Evolutionary conservation across 2,113 vertebrate genomes (phyloP).

Genomic region (Channa maculata): DNA sequence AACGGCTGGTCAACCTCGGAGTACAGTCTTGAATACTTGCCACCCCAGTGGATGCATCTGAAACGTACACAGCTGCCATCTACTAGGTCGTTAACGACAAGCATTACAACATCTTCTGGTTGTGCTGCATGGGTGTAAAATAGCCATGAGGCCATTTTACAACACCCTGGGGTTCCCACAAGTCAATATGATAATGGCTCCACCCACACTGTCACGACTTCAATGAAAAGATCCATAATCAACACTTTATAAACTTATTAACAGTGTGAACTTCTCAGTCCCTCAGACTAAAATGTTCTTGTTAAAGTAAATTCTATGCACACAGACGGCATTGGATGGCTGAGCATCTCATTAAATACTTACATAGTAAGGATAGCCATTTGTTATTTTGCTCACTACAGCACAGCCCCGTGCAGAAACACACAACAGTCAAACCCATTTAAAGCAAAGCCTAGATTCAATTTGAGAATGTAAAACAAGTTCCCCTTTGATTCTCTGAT

Average conservation of each 20-base stretch:
- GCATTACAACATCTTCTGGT: slow-evolving; percentile 18
- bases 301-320: slow-evolving; percentile 3
- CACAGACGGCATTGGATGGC: slow-evolving; percentile 1
- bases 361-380: background rate
- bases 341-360: background rate
- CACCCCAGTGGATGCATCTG: slow-evolving; percentile 8
- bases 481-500: slow-evolving; percentile 15
- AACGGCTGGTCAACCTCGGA: slow-evolving; percentile 22
- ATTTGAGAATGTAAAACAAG: slow-evolving; percentile 24
- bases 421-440: no score
- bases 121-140: slow-evolving; percentile 42
- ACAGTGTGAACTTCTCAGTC: background rate
- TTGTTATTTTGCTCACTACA: slow-evolving; percentile 12
- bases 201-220: slow-evolving; percentile 27
- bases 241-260: background rate
- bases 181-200: slow-evolving; percentile 43
- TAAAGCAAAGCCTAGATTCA: slow-evolving; percentile 9
- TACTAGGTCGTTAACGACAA: slow-evolving; percentile 46
- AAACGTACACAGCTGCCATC: slow-evolving; percentile 24
- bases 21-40: no score
- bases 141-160: slow-evolving; percentile 41
- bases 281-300: slow-evolving; percentile 6
- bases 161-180: slow-evolving; percentile 43
- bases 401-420: no score
- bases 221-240: slow-evolving; percentile 28